A percentile compares a stretch with the other conserved stretches of the same genome.
Conservation (phyloP, 2,113 vertebrate genomes). For the Campylomormyrus tamandua region DNA sequence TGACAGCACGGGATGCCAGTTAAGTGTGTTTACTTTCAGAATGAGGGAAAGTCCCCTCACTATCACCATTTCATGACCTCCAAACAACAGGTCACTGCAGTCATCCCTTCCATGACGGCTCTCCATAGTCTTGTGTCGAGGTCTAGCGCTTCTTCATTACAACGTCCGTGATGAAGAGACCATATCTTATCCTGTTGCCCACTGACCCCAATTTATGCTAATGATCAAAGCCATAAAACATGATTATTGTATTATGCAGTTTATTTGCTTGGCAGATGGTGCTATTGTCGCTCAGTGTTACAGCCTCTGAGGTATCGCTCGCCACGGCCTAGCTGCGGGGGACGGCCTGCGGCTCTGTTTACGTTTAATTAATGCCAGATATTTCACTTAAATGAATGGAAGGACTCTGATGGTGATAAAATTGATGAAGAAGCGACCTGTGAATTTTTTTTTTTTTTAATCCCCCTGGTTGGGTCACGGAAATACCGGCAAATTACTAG, state of each 20-base stretch:
- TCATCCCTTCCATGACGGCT: background rate
- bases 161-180: background rate
- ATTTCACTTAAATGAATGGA: background rate
- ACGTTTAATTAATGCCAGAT: background rate
- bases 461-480: background rate
- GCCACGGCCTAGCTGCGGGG: background rate
- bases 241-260: constrained; percentile 3
- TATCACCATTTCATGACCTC: background rate
- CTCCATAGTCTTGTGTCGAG: background rate
- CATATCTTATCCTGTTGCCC: background rate
- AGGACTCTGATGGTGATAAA: background rate
- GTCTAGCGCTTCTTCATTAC: background rate
- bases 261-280: constrained; percentile 6
- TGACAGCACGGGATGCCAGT: background rate
- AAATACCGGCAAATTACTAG: background rate
- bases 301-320: background rate
- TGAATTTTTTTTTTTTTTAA: background rate
- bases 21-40: background rate
- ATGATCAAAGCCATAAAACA: constrained; percentile 3
- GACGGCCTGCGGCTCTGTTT: background rate
- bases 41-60: background rate
- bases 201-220: constrained; percentile 5
- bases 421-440: background rate
- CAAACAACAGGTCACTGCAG: background rate
- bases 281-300: background rate